Evolutionary conservation across 2,113 vertebrate genomes (phyloP).

Genomic region (Rhizomys pruinosus): DNA sequence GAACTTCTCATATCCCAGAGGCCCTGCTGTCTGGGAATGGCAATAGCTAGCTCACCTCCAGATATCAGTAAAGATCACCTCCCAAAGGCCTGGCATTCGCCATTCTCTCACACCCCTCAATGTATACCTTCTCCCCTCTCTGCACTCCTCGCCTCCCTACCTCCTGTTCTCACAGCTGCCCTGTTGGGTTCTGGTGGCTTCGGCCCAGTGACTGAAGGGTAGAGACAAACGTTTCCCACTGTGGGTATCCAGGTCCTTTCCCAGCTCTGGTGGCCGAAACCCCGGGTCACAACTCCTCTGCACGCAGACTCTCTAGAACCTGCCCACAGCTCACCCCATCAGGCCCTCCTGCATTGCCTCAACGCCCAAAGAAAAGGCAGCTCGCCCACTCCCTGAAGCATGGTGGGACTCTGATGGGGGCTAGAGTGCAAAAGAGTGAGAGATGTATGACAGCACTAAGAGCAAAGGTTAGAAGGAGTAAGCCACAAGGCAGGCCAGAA

Average conservation of each 20-base stretch:
- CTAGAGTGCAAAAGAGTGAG: rapidly evolving
- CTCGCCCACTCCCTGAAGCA: background rate
- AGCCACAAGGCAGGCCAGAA: background rate
- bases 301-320: background rate
- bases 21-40: background rate
- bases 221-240: background rate
- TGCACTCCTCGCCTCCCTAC: rapidly evolving
- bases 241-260: background rate
- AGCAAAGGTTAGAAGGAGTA: background rate
- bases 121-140: no score
- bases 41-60: background rate
- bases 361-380: background rate
- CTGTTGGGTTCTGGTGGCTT: background rate
- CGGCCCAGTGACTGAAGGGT: background rate
- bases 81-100: background rate
- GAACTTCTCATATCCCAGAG: rapidly evolving
- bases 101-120: no score
- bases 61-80: background rate
- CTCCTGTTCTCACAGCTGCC: background rate
- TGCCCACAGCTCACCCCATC: background rate
- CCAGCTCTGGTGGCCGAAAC: background rate
- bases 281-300: background rate
- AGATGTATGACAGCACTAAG: background rate
- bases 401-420: rapidly evolving
- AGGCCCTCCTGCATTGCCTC: background rate